Percentiles rank a stretch among this genome's conserved stretches.
phyloP scores from a whole-genome alignment of 1,140 invertebrate species.

The Drosophila willistoni region DNA sequence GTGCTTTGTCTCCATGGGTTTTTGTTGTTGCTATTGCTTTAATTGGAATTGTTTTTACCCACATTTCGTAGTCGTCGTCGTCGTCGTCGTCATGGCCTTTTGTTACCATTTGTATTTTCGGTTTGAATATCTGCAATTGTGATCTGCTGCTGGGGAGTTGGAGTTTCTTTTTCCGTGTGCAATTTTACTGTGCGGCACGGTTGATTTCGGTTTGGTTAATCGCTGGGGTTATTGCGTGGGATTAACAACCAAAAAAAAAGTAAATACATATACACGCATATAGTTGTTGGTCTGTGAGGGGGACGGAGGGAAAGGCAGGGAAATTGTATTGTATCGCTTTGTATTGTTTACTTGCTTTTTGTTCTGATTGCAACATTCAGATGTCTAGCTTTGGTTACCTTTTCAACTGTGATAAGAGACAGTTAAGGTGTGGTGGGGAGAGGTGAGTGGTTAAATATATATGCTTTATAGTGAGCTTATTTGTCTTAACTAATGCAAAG shows the following conservation, averaged over 20 bases:
- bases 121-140: conserved; percentile 61
- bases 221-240: conserved; percentile 59
- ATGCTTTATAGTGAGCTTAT: background rate
- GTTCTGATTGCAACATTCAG: conserved; percentile 60
- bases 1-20: background rate
- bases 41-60: conserved; percentile 72
- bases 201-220: conserved; percentile 50
- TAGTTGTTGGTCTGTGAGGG: background rate
- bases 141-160: conserved; percentile 45
- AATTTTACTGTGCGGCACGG: conserved; percentile 57
- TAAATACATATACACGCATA: background rate
- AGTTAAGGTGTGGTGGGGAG: background rate
- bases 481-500: background rate
- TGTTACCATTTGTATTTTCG: conserved; percentile 41
- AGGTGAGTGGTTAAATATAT: background rate
- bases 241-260: conserved; percentile 46
- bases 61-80: conserved; percentile 51
- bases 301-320: background rate
- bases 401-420: background rate
- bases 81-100: conserved; percentile 36
- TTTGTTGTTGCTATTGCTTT: conserved; percentile 48
- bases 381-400: conserved; percentile 58
- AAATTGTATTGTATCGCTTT: conserved; percentile 1
- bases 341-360: conserved; percentile 65
- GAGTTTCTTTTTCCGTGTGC: conserved; percentile 56